Evolutionary conservation across 2,888 invertebrate genomes (phyloP).

Genomic region (Temnothorax ravouxi): DNA sequence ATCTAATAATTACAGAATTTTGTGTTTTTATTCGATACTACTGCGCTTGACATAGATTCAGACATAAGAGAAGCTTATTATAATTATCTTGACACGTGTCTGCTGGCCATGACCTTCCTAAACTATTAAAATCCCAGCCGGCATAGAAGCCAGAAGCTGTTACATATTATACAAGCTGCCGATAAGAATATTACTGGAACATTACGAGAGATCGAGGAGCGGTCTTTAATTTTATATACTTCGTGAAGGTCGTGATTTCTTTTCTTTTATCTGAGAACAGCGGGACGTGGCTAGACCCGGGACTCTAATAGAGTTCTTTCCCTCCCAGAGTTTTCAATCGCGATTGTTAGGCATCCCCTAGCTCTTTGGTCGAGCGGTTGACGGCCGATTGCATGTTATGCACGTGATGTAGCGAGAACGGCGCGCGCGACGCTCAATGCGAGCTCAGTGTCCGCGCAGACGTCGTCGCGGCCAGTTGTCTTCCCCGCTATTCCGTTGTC

Average conservation of each 20-base stretch:
- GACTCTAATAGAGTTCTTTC: not conserved
- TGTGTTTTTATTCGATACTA: not conserved
- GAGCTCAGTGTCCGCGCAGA: constrained; percentile 46
- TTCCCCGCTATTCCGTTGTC: not conserved
- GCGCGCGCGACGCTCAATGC: constrained; percentile 17
- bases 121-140: not conserved
- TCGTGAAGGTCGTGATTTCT: not conserved
- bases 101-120: not conserved
- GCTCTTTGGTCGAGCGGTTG: not conserved
- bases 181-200: constrained; percentile 1
- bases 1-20: not conserved
- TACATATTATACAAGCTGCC: not conserved
- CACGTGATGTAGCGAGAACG: constrained; percentile 14
- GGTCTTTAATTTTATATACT: not conserved
- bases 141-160: not conserved
- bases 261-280: not conserved
- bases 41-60: not conserved
- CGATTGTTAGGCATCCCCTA: constrained; percentile 9
- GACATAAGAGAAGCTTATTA: not conserved
- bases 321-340: not conserved
- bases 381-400: not conserved
- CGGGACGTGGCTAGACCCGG: too few relatives aligned
- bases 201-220: not conserved
- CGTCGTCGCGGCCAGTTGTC: constrained; percentile 27
- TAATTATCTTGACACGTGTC: not conserved